A percentile compares a stretch with the other conserved stretches of the same genome.
Evolutionary conservation across 2,113 vertebrate genomes (phyloP).

Genomic region (Bambusicola thoracicus): DNA sequence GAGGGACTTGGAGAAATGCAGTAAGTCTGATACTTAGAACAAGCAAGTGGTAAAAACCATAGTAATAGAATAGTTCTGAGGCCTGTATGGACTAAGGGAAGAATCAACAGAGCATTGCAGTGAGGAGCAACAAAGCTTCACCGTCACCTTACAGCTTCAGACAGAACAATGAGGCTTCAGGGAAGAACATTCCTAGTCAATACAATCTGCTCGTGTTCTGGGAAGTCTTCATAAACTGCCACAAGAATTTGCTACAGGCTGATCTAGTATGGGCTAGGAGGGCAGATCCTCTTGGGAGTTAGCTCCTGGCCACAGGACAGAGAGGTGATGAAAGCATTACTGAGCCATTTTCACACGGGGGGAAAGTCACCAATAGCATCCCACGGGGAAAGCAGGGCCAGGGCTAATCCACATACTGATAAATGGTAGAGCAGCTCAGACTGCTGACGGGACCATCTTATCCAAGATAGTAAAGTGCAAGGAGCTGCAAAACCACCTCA

Average conservation of each 20-base stretch:
- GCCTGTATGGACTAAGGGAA: neutral
- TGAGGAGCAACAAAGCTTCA: neutral
- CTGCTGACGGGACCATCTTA: neutral
- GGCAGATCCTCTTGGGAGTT: neutral
- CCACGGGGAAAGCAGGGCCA: neutral
- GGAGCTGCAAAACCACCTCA: neutral
- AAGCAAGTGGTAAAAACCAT: neutral
- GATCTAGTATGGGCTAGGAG: neutral
- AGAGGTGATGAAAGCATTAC: neutral
- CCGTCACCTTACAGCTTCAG: neutral
- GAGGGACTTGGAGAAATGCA: neutral
- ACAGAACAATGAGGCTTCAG: neutral
- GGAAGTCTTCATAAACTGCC: neutral
- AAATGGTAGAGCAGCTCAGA: neutral
- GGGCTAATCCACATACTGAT: neutral
- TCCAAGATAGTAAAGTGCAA: neutral
- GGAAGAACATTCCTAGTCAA: rapidly evolving
- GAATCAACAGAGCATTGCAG: neutral
- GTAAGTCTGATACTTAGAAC: neutral
- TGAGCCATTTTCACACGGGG: neutral
- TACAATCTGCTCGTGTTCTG: neutral
- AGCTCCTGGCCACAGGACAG: neutral
- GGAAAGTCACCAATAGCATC: neutral
- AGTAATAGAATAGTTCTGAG: neutral
- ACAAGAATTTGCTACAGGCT: neutral